These are phyloP conservation scores for Odontocerum albicorne DNA, from an alignment of 2,888 invertebrate species.

Conservation along the genomic window DNA sequence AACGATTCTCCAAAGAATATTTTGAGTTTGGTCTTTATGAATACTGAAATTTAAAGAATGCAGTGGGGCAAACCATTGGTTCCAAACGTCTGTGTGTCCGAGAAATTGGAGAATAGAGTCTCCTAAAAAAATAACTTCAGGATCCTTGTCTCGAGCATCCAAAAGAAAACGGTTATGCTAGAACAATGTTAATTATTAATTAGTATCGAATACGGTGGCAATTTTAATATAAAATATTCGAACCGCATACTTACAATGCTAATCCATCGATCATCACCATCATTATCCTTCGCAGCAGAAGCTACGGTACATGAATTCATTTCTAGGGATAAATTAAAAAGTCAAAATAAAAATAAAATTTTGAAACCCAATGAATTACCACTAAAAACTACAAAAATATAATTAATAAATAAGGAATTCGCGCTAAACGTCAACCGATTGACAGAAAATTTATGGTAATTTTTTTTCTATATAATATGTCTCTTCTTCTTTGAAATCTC, in stretches of 20 bases:
- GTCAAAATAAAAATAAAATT: background rate
- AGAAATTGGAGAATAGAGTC: constrained; percentile 85
- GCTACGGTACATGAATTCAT: constrained; percentile 67
- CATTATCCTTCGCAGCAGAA: constrained; percentile 70
- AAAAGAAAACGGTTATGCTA: constrained; percentile 86
- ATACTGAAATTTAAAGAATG: constrained; percentile 92
- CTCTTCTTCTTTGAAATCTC: too few species aligned
- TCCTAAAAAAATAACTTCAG: constrained; percentile 89
- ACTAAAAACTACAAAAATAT: constrained; percentile 11
- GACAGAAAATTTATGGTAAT: constrained; percentile 12
- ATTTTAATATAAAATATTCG: background rate
- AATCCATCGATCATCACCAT: constrained; percentile 86
- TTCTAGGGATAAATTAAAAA: background rate
- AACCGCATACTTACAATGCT: constrained; percentile 63
- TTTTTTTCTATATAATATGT: constrained; percentile 18
- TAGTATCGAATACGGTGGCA: background rate
- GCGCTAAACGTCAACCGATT: constrained; percentile 23
- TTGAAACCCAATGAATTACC: background rate
- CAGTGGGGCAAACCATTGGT: constrained; percentile 86
- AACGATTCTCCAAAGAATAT: constrained; percentile 86
- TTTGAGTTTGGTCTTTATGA: constrained; percentile 83
- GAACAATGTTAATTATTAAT: too few species aligned
- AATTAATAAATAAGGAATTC: constrained; percentile 10
- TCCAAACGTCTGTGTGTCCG: constrained; percentile 85
- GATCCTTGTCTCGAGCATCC: constrained; percentile 87